Percentiles rank a stretch among this genome's conserved stretches.
Evolutionary conservation across 1,140 invertebrate species (phyloP).

Genomic region (Lordiphosa clarofinis): DNA sequence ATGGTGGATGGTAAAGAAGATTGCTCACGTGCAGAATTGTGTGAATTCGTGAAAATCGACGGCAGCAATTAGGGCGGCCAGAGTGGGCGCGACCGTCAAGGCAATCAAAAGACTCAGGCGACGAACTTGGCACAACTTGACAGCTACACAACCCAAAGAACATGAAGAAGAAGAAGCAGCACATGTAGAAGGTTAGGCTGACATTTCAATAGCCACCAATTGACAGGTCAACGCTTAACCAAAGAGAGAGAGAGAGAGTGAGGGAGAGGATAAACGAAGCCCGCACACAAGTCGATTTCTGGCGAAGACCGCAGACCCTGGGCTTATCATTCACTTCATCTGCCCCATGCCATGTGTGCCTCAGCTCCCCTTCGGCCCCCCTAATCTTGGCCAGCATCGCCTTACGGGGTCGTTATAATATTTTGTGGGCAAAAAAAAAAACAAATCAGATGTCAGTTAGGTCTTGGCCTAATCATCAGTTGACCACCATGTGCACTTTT

Average conservation of each 20-base stretch:
- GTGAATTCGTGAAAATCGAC: slow-evolving; percentile 77
- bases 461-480: slow-evolving; percentile 40
- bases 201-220: slow-evolving; percentile 79
- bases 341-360: slow-evolving; percentile 38
- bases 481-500: slow-evolving; percentile 41
- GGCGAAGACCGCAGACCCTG: slow-evolving; percentile 37
- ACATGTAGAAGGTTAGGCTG: slow-evolving; percentile 38
- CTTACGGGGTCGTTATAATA: slow-evolving; percentile 74
- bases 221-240: slow-evolving; percentile 79
- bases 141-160: too few relatives aligned
- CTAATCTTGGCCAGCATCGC: slow-evolving; percentile 55
- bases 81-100: slow-evolving; percentile 28
- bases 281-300: slow-evolving; percentile 46
- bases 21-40: slow-evolving; percentile 61
- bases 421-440: slow-evolving; percentile 56
- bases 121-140: slow-evolving; percentile 49
- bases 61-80: slow-evolving; percentile 61
- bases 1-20: slow-evolving; percentile 7
- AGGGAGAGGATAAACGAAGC: slow-evolving; percentile 2
- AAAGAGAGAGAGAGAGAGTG: not conserved
- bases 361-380: slow-evolving; percentile 21
- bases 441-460: slow-evolving; percentile 78
- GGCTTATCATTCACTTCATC: slow-evolving; percentile 10
- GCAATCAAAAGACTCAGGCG: slow-evolving; percentile 74
- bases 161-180: not conserved